Conservation (phyloP, 1,140 invertebrate species). For the Probaryconus sp. region DNA sequence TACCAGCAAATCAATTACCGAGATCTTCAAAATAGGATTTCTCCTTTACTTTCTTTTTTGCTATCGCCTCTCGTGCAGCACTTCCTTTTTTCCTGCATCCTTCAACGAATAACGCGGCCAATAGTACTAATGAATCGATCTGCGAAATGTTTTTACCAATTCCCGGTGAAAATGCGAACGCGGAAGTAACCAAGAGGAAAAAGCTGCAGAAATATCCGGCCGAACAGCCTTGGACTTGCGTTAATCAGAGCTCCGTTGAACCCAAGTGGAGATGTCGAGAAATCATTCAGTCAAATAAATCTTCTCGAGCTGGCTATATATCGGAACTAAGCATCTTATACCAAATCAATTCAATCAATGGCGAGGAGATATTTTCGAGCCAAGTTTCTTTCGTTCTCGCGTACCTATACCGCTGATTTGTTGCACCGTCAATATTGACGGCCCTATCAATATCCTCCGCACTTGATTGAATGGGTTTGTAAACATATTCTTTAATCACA, state of each 20-base stretch:
- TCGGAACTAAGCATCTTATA: conserved; percentile 48
- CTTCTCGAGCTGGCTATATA: conserved; percentile 44
- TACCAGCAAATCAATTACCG: conserved; percentile 58
- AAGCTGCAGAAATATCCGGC: conserved; percentile 57
- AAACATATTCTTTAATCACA: conserved; percentile 25
- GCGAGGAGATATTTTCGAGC: conserved; percentile 13
- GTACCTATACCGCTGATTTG: conserved; percentile 9
- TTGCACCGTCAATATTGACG: conserved; percentile 8
- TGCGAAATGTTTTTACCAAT: conserved; percentile 64
- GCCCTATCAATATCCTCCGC: conserved; percentile 2
- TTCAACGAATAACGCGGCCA: conserved; percentile 52
- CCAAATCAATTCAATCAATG: conserved; percentile 55
- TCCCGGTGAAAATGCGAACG: conserved; percentile 58
- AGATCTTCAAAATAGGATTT: conserved; percentile 62
- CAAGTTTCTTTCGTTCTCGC: neutral
- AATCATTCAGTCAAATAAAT: conserved; percentile 62
- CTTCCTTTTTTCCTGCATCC: conserved; percentile 41
- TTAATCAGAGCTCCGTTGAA: conserved; percentile 55
- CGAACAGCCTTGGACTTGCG: conserved; percentile 46
- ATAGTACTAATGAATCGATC: conserved; percentile 53
- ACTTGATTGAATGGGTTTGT: neutral
- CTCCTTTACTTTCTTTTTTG: conserved; percentile 51
- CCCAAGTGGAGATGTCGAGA: conserved; percentile 53
- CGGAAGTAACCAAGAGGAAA: conserved; percentile 54
- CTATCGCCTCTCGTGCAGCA: conserved; percentile 26